phyloP scores from a whole-genome alignment of 2,888 invertebrate species.

The Dilophus febrilis region DNA sequence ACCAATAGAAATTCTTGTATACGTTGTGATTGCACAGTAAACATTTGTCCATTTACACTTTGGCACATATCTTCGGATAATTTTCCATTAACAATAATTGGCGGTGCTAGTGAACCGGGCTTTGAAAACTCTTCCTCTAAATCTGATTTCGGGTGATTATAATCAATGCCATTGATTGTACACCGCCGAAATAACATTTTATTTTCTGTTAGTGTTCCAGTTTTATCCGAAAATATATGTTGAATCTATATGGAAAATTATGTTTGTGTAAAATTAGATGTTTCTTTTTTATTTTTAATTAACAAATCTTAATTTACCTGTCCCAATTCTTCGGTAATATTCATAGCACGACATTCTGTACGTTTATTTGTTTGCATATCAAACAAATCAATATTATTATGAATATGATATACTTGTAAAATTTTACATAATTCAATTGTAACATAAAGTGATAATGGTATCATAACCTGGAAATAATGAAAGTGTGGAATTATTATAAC shows the following conservation, averaged over 20 bases:
- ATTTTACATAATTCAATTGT: slow-evolving; percentile 93
- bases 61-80: slow-evolving; percentile 34
- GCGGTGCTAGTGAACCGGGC: slow-evolving; percentile 32
- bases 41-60: slow-evolving; percentile 13
- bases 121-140: slow-evolving; percentile 37
- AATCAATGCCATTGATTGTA: slow-evolving; percentile 76
- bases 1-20: slow-evolving; percentile 80
- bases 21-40: slow-evolving; percentile 44
- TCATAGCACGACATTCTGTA: slow-evolving; percentile 81
- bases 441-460: slow-evolving; percentile 90
- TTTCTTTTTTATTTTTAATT: background rate
- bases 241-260: slow-evolving; percentile 33
- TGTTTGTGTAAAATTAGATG: slow-evolving; percentile 18
- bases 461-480: slow-evolving; percentile 56
- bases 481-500: background rate
- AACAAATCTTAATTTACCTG: slow-evolving; percentile 37
- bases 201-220: slow-evolving; percentile 94
- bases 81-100: slow-evolving; percentile 32
- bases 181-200: slow-evolving; percentile 92
- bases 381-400: slow-evolving; percentile 74
- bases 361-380: slow-evolving; percentile 66
- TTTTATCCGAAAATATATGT: slow-evolving; percentile 94
- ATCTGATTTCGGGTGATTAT: slow-evolving; percentile 62
- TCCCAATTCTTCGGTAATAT: slow-evolving; percentile 94
- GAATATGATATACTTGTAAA: slow-evolving; percentile 88